Percentiles rank a stretch among this genome's conserved stretches.
phyloP scores from a whole-genome alignment of 2,888 invertebrate species.

The Tenthredo mesomela region DNA sequence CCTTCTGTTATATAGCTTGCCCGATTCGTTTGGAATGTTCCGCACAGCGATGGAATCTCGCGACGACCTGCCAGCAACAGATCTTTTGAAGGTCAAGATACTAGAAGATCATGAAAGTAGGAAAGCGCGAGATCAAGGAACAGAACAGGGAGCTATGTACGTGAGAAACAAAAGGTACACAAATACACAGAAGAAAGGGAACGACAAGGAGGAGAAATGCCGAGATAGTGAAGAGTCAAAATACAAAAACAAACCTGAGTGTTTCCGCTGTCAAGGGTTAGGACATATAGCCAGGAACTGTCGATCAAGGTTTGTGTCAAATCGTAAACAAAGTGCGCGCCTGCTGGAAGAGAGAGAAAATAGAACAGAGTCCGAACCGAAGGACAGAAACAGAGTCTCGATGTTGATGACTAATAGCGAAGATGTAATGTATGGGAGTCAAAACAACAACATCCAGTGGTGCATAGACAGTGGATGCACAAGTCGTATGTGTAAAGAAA shows the following conservation, averaged over 20 bases:
- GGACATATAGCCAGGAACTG: no score
- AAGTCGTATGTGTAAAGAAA: background rate
- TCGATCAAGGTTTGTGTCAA: no score
- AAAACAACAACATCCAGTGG: background rate
- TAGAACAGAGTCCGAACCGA: no score
- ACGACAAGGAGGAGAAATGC: no score
- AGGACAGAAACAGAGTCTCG: no score
- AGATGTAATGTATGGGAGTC: background rate
- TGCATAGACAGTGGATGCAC: background rate
- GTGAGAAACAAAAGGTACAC: background rate
- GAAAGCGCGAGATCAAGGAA: background rate
- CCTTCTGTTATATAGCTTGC: conserved; percentile 24
- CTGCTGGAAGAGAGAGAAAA: background rate
- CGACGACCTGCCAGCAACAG: conserved; percentile 40
- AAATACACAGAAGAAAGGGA: no score
- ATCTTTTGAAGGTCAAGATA: conserved; percentile 26
- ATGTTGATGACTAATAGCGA: background rate
- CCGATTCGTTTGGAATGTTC: conserved; percentile 15
- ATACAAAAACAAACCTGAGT: no score
- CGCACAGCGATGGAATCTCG: conserved; percentile 50
- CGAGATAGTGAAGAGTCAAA: no score
- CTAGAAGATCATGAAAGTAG: background rate
- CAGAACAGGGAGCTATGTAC: background rate
- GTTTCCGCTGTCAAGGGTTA: no score
- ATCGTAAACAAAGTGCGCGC: background rate